These are phyloP conservation scores for Palythoa grandis DNA, from an alignment of 92 coral and sea anemone species.

Conservation along the genomic window DNA sequence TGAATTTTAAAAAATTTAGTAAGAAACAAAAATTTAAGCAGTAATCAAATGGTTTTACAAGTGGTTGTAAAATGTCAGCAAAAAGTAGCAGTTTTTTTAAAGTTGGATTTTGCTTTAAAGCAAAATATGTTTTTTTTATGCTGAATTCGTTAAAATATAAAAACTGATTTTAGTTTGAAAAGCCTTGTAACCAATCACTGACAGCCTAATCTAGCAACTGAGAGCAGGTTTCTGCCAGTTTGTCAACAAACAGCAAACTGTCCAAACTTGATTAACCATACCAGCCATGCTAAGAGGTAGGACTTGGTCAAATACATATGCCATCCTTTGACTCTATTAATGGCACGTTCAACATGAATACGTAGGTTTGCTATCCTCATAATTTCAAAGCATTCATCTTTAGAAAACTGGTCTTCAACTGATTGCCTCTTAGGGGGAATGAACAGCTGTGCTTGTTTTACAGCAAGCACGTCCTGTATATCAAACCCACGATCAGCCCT, in stretches of 20 bases:
- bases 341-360: slow-evolving; percentile 7
- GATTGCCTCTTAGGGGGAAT: slow-evolving; percentile 62
- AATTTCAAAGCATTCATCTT: slow-evolving; percentile 61
- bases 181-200: slow-evolving; percentile 16
- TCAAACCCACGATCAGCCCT: slow-evolving; percentile 75
- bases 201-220: slow-evolving; percentile 10
- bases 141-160: slow-evolving; percentile 17
- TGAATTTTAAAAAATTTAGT: background rate
- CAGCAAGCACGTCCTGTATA: slow-evolving; percentile 58
- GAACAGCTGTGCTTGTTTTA: slow-evolving; percentile 46
- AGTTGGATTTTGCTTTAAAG: slow-evolving; percentile 25
- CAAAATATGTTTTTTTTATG: slow-evolving; percentile 7
- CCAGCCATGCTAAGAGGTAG: slow-evolving; percentile 59
- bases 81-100: background rate
- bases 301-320: slow-evolving; percentile 64
- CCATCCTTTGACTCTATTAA: slow-evolving; percentile 50
- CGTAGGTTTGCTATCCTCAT: slow-evolving; percentile 60
- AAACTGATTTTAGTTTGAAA: slow-evolving; percentile 26
- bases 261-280: slow-evolving; percentile 58
- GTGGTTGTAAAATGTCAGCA: slow-evolving; percentile 28
- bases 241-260: slow-evolving; percentile 55
- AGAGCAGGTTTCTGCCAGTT: slow-evolving; percentile 60
- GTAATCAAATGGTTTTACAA: slow-evolving; percentile 12
- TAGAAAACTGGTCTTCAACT: slow-evolving; percentile 51
- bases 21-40: slow-evolving; percentile 15